Percentiles rank a stretch among this genome's conserved stretches.
These are phyloP conservation scores for Eupithecia exiguata DNA, from an alignment of 2,888 invertebrate species.

Conservation along the genomic window DNA sequence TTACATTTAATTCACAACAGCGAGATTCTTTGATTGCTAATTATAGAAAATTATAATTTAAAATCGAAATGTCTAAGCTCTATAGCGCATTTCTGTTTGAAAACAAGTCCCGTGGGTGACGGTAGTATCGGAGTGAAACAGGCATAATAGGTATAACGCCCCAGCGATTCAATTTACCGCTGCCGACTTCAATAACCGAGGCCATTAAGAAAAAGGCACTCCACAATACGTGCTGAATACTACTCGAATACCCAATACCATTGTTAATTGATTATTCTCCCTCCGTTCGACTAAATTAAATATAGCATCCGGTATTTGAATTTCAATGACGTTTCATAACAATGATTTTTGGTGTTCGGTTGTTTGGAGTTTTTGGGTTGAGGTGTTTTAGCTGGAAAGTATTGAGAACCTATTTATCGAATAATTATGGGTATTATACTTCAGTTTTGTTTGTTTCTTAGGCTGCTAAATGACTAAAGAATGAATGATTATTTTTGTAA, in stretches of 20 bases:
- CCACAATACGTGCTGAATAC: constrained; percentile 41
- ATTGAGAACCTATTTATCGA: too few relatives aligned
- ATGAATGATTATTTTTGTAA: too few relatives aligned
- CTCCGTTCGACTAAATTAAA: constrained; percentile 44
- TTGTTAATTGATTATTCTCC: constrained; percentile 46
- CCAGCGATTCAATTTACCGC: constrained; percentile 46
- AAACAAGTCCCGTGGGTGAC: background rate
- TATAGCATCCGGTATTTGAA: constrained; percentile 42
- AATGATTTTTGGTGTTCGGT: constrained; percentile 36
- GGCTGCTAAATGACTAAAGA: too few relatives aligned
- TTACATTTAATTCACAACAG: background rate
- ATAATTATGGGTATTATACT: too few relatives aligned
- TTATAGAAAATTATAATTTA: background rate
- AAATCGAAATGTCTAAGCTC: background rate
- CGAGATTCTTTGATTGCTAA: background rate
- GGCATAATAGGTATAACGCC: constrained; percentile 28
- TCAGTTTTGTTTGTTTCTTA: too few relatives aligned
- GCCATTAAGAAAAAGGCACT: constrained; percentile 48
- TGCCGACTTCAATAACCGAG: constrained; percentile 41
- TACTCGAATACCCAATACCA: constrained; percentile 42
- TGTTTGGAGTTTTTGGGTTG: constrained; percentile 8
- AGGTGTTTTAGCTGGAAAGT: background rate
- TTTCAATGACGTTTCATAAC: constrained; percentile 42
- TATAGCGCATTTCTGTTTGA: background rate
- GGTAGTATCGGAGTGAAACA: background rate